Percentiles rank a stretch among this genome's conserved stretches.
Evolutionary conservation across 2,113 vertebrate genomes (phyloP).

Genomic region (Zosterops japonicus): DNA sequence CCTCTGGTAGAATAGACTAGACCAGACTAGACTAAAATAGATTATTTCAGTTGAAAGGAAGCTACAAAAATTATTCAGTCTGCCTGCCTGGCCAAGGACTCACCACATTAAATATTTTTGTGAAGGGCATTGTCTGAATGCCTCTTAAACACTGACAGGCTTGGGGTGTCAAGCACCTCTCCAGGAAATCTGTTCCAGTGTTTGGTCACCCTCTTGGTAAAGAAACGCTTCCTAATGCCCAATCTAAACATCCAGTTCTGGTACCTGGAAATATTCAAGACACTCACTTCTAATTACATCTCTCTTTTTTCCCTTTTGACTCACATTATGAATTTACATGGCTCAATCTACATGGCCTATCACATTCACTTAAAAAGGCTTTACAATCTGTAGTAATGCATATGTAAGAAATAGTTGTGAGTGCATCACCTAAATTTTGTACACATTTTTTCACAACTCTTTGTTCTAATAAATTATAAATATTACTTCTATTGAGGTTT

Average conservation of each 20-base stretch:
- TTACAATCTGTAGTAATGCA: not conserved
- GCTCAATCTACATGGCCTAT: not conserved
- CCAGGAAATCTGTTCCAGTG: not conserved
- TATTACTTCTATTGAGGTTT: not conserved
- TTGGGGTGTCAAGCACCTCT: no score
- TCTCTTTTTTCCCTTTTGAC: not conserved
- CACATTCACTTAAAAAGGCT: not conserved
- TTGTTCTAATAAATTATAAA: not conserved
- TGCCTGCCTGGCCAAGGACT: not conserved
- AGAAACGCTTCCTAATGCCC: not conserved
- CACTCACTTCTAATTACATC: not conserved
- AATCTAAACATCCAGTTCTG: not conserved
- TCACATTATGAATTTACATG: not conserved
- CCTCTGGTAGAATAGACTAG: not conserved
- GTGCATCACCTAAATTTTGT: not conserved
- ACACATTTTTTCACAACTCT: not conserved
- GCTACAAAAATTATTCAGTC: not conserved
- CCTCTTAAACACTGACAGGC: not conserved
- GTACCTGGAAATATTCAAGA: not conserved
- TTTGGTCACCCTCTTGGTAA: not conserved
- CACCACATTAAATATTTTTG: not conserved
- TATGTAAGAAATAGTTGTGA: not conserved
- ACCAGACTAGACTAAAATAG: not conserved
- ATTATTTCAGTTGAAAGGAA: not conserved
- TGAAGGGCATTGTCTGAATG: not conserved